Base-by-base conservation (phyloP, 2,113 vertebrate genomes). In the Rhynchopsitta pachyrhyncha region DNA sequence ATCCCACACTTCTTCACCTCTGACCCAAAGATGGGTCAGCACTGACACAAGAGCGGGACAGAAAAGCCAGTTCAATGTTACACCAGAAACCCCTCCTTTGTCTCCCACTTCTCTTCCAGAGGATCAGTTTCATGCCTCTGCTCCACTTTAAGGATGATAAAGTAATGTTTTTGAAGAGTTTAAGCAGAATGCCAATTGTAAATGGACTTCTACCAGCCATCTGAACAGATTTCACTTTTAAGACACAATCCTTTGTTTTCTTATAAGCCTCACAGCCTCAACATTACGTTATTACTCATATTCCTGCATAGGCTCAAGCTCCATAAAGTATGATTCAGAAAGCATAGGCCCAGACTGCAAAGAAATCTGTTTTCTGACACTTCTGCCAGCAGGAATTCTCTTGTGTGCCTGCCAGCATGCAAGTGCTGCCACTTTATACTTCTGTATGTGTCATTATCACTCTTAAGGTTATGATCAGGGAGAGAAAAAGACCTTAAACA, bases 351-450 rank as follows among this genome's bases (percentile, higher is more conserved):
- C 89, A 39, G 55, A 69, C 10, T 76, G 44, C 63, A 77, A 37
- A 78, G 27, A 71, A 52, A 57, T 68, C 28, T 73, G 8, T 39
- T 90, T 84, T 63, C 57, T 91, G 17, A 63, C 3, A 3, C 27
- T 81, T 17, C 42, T 20, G 53, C n/a, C 37, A 81, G 22, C 17
- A 76, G 17, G 22, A 19, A 49, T 59, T 82, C 84, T 88, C 57
- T 85, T 5, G 0, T 0, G 0, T 22, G 17, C 16, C 23, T 52
- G 49, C 9, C 42, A 82, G 47, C 20, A 50, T 17, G n/a, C 19
- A 77, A 62, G 42, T 3, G 4, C 23, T 53, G 16, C 62, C 37
- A 83, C 0, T 3, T 86, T 6, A 4, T 90, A 35, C 10, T 50
- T 49, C 33, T 20, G 13, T 42, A n/a, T 29, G 29, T 77, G 24